Evolutionary conservation across 1,140 invertebrate genomes (phyloP), one percentile per base, ranked within the genome.

Genomic region (Eriosoma lanigerum): DNA sequence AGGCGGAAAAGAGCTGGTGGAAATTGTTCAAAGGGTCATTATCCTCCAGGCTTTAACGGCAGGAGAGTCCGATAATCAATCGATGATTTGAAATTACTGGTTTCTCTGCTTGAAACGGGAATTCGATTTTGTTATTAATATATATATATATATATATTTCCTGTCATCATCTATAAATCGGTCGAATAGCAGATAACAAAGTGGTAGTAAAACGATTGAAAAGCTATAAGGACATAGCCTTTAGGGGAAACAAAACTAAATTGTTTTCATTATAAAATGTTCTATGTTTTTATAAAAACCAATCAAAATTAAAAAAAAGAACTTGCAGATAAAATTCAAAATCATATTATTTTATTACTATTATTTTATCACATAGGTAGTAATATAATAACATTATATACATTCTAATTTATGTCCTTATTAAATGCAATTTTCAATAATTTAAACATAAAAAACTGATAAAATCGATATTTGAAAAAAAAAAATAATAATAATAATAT

Each of bases 1-100:
- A 3, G 17, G 15, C 1, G 17, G 17, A 29, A 62, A 62, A 19
- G 29, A 26, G 26, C 17, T 32, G 17, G 26, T 62, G 9, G 60
- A 62, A 32, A 62, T 62, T 62, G 26, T 62, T 62, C 60, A 62
- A 62, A 62, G 60, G 60, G 17, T 9, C 17, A 32, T 19, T 29
- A 38, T 62, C 26, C 60, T 62, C 1, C 17, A 9, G 60, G 60
- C 60, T 62, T 62, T 62, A 9, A 32, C 17, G 17, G 17, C 17
- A 32, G 26, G 17, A 62, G 17, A 62, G 29, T 62, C 60, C 17
- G 17, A 62, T 62, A 19, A 19, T 62, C 60, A 19, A 19, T 62
- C 60, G 26, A 62, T 62, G 60, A 62, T 8, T 38, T 3, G 8
- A 38, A 38, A 38, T 38, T 38, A 38, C 32, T 62, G 60, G 26